Evolutionary conservation across 2,797 vertebrate genomes (phyloP).

Genomic region (Gephyroberyx darwinii): DNA sequence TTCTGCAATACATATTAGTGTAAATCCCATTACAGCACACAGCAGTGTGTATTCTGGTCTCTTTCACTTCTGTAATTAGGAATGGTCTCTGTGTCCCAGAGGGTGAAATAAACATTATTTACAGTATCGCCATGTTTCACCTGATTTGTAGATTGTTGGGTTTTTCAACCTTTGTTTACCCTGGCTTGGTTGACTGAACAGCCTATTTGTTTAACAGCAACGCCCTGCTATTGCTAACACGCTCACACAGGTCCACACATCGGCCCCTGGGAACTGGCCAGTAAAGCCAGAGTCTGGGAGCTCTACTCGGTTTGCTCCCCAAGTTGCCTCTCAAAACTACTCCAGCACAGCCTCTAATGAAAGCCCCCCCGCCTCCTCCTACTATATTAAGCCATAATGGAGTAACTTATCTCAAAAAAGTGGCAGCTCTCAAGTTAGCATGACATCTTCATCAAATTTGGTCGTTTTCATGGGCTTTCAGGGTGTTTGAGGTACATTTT

Average conservation of each 20-base stretch:
- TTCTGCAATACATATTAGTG: too few species aligned
- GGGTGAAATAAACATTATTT: not conserved
- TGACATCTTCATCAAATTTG: conserved; percentile 57
- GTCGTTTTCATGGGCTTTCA: conserved; percentile 27
- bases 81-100: not conserved
- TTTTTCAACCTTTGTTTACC: conserved; percentile 8
- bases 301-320: conserved; percentile 6
- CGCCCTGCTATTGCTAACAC: not conserved
- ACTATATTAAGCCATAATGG: conserved; percentile 22
- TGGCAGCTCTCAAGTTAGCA: conserved; percentile 38
- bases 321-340: conserved; percentile 8
- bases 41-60: not conserved
- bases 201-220: conserved; percentile 8
- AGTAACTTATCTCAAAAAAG: conserved; percentile 7
- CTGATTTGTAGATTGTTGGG: not conserved
- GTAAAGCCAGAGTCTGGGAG: not conserved
- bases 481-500: too few species aligned
- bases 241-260: not conserved
- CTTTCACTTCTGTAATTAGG: not conserved
- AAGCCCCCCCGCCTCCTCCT: conserved; percentile 3
- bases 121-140: not conserved
- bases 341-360: conserved; percentile 12
- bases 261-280: not conserved
- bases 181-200: not conserved
- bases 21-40: not conserved